Evolutionary conservation across 2,888 invertebrate genomes (phyloP).

Genomic region (Lysandra coridon): DNA sequence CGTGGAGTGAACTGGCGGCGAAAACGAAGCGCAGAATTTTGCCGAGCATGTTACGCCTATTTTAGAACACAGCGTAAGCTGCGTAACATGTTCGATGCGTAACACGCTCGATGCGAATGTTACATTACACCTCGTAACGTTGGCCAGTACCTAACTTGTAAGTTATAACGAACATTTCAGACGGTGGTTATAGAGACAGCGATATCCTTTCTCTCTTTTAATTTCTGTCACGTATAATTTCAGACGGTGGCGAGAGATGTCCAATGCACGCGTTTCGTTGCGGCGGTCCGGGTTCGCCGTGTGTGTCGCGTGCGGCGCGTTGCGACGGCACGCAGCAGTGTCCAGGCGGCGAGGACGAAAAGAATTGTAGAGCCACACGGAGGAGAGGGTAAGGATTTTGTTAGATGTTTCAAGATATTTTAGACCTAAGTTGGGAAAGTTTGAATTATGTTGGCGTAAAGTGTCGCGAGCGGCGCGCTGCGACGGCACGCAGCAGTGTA

Average conservation of each 20-base stretch:
- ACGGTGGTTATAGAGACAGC: background rate
- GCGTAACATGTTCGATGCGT: too few relatives aligned
- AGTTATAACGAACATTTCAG: too few relatives aligned
- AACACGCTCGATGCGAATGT: too few relatives aligned
- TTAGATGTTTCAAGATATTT: background rate
- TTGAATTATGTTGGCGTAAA: too few relatives aligned
- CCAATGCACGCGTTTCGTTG: constrained; percentile 87
- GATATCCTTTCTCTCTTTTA: background rate
- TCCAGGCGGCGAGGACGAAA: constrained; percentile 88
- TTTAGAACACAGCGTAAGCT: too few relatives aligned
- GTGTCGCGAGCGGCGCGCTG: constrained; percentile 90
- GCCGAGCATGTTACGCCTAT: too few relatives aligned
- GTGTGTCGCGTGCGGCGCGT: constrained; percentile 88
- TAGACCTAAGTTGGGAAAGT: too few relatives aligned
- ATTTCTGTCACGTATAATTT: background rate
- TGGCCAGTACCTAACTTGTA: too few relatives aligned
- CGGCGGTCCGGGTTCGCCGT: constrained; percentile 82
- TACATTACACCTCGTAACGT: too few relatives aligned
- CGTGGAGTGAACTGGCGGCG: too few relatives aligned
- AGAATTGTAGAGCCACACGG: constrained; percentile 80
- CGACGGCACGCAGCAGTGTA: constrained; percentile 89
- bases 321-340: constrained; percentile 91
- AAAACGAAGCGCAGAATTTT: too few relatives aligned
- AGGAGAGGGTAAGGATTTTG: too few relatives aligned
- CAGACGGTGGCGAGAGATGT: constrained; percentile 77